Evolutionary conservation across 2,797 vertebrate genomes (phyloP).

Genomic region (Phrynocephalus forsythii): DNA sequence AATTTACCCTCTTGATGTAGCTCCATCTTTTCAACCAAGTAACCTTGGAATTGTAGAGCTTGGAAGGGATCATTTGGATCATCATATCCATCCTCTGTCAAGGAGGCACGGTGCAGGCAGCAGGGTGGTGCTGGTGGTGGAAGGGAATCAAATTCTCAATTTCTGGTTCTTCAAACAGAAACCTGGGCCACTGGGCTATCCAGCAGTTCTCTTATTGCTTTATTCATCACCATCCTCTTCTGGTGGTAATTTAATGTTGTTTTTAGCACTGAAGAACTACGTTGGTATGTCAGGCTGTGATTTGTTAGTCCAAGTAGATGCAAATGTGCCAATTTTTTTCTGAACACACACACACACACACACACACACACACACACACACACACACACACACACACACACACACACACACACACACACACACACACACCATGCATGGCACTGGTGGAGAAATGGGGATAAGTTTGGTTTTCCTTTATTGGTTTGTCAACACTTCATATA

Average conservation of each 20-base stretch:
- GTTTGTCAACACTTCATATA: constrained; percentile 18
- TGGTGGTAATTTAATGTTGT: neutral
- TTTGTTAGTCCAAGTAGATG: neutral
- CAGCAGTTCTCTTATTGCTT: neutral
- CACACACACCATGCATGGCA: neutral
- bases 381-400: too few species aligned
- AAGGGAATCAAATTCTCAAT: too few species aligned
- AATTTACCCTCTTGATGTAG: neutral
- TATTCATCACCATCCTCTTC: neutral
- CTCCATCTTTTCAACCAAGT: neutral
- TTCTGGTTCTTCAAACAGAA: too few species aligned
- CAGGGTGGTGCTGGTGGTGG: too few species aligned
- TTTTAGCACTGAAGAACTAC: neutral
- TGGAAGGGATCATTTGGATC: too few species aligned
- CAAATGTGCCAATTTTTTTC: neutral
- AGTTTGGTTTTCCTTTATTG: neutral
- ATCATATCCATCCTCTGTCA: too few species aligned
- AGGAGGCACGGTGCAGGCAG: too few species aligned
- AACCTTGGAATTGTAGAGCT: too few species aligned
- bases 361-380: too few species aligned
- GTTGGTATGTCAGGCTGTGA: neutral
- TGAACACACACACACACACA: too few species aligned
- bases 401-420: too few species aligned
- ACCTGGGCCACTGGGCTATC: too few species aligned
- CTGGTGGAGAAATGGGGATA: constrained; percentile 16